Evolutionary conservation across 2,797 vertebrate species (phyloP).

Genomic region (Aulostomus chinensis): DNA sequence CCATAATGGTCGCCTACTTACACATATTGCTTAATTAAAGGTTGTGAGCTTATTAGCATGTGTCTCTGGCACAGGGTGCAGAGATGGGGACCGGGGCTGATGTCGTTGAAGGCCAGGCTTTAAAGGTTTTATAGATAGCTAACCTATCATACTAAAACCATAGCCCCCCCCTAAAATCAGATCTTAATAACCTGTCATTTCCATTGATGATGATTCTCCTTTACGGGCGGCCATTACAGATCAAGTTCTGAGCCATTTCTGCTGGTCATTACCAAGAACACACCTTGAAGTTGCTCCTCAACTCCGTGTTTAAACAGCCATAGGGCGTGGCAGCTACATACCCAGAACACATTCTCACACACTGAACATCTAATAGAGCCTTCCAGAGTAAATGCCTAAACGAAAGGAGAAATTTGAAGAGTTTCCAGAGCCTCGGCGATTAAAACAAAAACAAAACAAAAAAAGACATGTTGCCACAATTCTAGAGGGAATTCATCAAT

Average conservation of each 20-base stretch:
- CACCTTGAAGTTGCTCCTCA: constrained; percentile 65
- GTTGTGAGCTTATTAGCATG: constrained; percentile 99
- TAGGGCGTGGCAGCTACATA: constrained; percentile 17
- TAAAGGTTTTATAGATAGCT: constrained; percentile 98
- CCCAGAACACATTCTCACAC: constrained; percentile 4
- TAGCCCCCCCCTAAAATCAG: constrained; percentile 75
- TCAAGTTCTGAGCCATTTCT: constrained; percentile 63
- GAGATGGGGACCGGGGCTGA: constrained; percentile 84
- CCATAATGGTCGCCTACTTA: constrained; percentile 98
- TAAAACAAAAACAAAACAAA: no score
- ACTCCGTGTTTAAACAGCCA: constrained; percentile 58
- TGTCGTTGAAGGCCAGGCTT: constrained; percentile 88
- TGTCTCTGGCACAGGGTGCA: constrained; percentile 90
- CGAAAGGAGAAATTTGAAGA: no score
- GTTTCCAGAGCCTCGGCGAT: no score
- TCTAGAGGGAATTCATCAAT: no score
- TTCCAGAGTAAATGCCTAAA: no score
- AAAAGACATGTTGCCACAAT: no score
- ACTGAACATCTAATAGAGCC: no score
- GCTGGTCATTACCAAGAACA: constrained; percentile 57
- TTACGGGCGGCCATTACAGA: constrained; percentile 79
- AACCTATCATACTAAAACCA: constrained; percentile 91
- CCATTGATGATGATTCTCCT: constrained; percentile 84
- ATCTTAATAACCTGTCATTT: constrained; percentile 94
- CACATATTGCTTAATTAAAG: constrained; percentile 99